phyloP scores from a whole-genome alignment of 2,113 vertebrate species.

The Propithecus coquereli region DNA sequence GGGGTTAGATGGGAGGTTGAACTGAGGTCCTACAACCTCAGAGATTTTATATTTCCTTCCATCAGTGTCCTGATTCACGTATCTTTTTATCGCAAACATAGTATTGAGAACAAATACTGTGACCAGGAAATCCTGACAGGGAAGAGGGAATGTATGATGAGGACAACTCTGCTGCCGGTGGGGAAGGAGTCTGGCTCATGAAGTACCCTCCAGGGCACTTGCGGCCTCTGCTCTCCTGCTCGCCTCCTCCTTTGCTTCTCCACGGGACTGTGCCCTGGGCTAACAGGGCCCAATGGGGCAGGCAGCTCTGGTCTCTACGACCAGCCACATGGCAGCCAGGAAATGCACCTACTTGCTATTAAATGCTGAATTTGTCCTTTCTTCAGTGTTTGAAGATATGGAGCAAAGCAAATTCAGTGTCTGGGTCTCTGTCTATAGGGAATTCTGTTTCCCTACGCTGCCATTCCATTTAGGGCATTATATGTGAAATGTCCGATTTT shows the following conservation, averaged over 20 bases:
- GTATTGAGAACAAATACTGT: neutral
- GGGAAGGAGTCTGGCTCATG: neutral
- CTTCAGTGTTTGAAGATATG: neutral
- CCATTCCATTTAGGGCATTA: neutral
- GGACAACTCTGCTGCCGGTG: rapidly evolving
- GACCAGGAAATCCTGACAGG: neutral
- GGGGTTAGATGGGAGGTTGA: neutral
- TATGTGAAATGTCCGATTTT: too few species aligned
- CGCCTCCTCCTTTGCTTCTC: neutral
- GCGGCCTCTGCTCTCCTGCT: neutral
- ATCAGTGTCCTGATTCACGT: neutral
- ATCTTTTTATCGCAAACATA: neutral
- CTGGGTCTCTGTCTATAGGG: neutral
- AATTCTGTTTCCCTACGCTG: neutral
- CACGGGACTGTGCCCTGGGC: neutral
- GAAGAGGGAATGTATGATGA: neutral
- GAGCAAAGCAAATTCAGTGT: neutral
- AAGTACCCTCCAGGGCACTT: too few species aligned
- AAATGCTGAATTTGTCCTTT: neutral
- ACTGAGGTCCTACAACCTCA: neutral
- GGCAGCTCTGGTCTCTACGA: neutral
- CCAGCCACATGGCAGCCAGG: neutral
- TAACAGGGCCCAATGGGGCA: neutral
- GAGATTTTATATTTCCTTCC: neutral
- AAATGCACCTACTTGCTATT: neutral